Evolutionary conservation across 1,140 invertebrate species (phyloP), one percentile per base, ranked within the genome.

Genomic region (Galendromus occidentalis): DNA sequence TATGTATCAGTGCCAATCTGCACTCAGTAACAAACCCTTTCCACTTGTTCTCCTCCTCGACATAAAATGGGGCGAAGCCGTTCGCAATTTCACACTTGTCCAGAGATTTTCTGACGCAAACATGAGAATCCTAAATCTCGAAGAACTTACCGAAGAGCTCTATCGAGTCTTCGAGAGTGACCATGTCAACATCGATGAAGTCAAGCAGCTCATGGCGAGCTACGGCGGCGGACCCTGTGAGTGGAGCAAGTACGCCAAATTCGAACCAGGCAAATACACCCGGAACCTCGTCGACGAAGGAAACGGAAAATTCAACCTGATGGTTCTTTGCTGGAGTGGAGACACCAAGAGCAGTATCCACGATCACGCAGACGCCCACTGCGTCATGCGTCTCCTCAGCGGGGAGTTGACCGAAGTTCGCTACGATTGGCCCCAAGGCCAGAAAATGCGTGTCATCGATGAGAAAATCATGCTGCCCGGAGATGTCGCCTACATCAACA

Each of bases 251-350:
- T 98, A 83, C 72, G 91, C 91, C 14, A 94, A 94, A 74, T 97
- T 91, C 73, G 91, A 97, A 75, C 81, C 86, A 64, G 64, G 44
- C 47, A 93, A 88, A 69, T 96, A 97, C 73, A 96, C 92, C 0
- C 76, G 92, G 25, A 96, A 96, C 77, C 77, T 97, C 65, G 88
- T 96, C 1, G 90, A 95, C 73, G 83, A 82, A 68, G 92, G 91
- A 9, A 98, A 98, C 75, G 94, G 91, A 1, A 93, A 90, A 74
- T 99, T 95, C 76, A 98, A 99, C 76, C 79, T 99, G 68, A 92
- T 99, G 84, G 80, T 96, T 22, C 74, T 99, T 0, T 97, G 93
- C 75, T 99, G 95, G 95, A 87, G 88, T 33, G 88, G 94, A 74
- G 89, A 89, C 29, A 90, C 96, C 68, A 87, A 86, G 0, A 94